phyloP scores from a whole-genome alignment of 2,797 vertebrate species.

The Stomatorhinus walkeri region DNA sequence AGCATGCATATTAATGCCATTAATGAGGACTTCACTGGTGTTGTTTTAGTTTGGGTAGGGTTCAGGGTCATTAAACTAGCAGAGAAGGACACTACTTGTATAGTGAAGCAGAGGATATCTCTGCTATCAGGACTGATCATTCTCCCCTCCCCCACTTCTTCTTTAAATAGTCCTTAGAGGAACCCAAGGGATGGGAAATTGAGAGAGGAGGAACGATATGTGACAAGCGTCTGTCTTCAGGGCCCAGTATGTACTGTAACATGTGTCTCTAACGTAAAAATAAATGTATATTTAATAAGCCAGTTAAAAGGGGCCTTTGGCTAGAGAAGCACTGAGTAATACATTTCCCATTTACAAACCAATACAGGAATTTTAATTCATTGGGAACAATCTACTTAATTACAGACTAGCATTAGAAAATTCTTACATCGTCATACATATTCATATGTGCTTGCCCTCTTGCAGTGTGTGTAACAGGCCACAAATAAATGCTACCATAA shows the following conservation, averaged over 20 bases:
- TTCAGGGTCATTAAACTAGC: not conserved
- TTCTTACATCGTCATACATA: not conserved
- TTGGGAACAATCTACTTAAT: not conserved
- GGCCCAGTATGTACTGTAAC: not conserved
- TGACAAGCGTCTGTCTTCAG: not conserved
- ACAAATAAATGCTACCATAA: not conserved
- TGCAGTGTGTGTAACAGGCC: not conserved
- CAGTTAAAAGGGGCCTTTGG: not conserved
- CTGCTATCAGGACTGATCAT: not conserved
- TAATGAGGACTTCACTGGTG: not conserved
- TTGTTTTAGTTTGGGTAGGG: not conserved
- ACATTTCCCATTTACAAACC: not conserved
- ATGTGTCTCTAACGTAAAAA: not conserved
- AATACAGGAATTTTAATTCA: not conserved
- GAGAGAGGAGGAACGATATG: not conserved
- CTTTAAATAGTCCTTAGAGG: not conserved
- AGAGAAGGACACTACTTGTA: not conserved
- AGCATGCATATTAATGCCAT: not conserved
- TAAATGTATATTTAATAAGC: slow-evolving; percentile 1
- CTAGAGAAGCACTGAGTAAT: not conserved
- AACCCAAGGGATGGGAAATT: not conserved
- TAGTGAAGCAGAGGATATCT: not conserved
- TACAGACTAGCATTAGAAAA: not conserved
- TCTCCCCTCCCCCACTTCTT: not conserved
- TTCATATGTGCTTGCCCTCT: not conserved